These are phyloP conservation scores for Xenus cinereus DNA, from an alignment of 2,113 vertebrate species.

Conservation along the genomic window DNA sequence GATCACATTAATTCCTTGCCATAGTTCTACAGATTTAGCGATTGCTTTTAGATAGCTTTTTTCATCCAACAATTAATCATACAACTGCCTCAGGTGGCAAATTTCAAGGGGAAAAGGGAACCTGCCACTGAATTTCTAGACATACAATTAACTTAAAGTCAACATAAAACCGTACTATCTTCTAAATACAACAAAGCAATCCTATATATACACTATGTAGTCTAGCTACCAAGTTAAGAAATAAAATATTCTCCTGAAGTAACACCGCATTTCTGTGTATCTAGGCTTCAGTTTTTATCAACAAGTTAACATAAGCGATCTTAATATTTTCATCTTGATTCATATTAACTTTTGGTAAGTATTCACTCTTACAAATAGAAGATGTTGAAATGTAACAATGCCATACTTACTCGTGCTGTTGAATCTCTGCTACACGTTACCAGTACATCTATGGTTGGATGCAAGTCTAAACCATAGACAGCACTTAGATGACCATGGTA, in stretches of 20 bases:
- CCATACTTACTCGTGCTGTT: constrained; percentile 85
- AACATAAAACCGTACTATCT: background rate
- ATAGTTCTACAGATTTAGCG: background rate
- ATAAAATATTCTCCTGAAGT: background rate
- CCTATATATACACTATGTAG: background rate
- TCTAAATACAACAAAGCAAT: background rate
- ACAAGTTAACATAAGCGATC: background rate
- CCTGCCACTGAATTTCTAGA: background rate
- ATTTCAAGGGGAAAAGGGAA: background rate
- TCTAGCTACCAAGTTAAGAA: background rate
- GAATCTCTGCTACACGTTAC: constrained; percentile 96
- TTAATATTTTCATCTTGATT: background rate
- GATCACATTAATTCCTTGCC: background rate
- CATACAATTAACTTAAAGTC: background rate
- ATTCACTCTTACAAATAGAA: background rate
- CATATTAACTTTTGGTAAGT: background rate
- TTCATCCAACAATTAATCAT: background rate
- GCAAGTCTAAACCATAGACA: constrained; percentile 93
- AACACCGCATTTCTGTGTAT: background rate
- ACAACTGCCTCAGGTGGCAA: background rate
- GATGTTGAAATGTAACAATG: background rate
- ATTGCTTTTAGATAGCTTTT: background rate
- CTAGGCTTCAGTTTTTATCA: background rate
- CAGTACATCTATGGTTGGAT: constrained; percentile 94
- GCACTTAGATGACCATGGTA: constrained; percentile 97